Base-by-base conservation (phyloP, 2,888 invertebrate species). In the Leptinotarsa juncta region DNA sequence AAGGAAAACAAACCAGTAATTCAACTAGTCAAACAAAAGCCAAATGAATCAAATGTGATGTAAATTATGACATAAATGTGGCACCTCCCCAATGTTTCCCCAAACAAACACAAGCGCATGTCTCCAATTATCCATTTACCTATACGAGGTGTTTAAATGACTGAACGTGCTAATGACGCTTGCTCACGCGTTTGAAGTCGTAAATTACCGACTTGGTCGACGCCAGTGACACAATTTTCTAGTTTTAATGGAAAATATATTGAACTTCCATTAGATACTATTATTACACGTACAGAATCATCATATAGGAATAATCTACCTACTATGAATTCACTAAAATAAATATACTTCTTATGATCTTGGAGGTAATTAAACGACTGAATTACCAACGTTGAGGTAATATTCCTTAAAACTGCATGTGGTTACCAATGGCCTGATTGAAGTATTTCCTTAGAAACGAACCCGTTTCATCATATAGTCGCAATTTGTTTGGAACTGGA, bases 111-210 rank as follows among this genome's bases (percentile, higher is more conserved):
- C 81, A 81, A 74, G 84, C 83, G 83, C 83, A 83, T 84, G 83
- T 83, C 84, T 80, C 83, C 84, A 85, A 85, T 85, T 85, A 85
- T 83, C 84, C 84, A 82, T 84, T 75, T 85, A 84, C 84, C 84
- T 83, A 84, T 84, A 85, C 82, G 85, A 85, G 84, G 83, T 85
- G 85, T 85, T 85, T 85, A 85, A 81, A 82, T 82, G 80, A 79
- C 74, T 72, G 73, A 74, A 73, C 71, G 79, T 77, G 81, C 79
- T 85, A 84, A 85, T 85, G 83, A 84, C 79, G 72, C 74, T 81
- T 80, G 81, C 83, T 83, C 85, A 85, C 85, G 85, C 84, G 80
- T 80, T 67, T 75, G 66, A 69, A 77, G 78, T 80, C 84, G 82
- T 85, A 85, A 85, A 85, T 85, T 84, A 85, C 83, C 81, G 79